These are phyloP conservation scores for Herpetotheres cachinnans DNA, from an alignment of 2,113 vertebrate genomes.

Conservation along the genomic window DNA sequence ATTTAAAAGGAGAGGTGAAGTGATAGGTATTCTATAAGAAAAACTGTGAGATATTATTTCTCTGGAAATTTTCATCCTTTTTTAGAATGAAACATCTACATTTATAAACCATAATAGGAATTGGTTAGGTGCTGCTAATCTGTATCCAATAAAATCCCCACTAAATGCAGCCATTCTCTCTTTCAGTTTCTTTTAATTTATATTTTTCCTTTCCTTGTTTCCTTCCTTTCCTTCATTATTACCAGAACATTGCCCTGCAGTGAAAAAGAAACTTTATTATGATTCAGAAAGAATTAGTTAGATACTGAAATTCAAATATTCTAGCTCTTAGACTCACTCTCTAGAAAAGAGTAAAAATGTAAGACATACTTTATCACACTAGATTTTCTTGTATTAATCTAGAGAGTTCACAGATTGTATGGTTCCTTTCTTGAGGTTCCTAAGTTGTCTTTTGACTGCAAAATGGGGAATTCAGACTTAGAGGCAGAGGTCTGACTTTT, in stretches of 20 bases:
- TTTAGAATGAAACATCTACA: background rate
- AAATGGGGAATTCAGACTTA: background rate
- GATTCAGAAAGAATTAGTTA: background rate
- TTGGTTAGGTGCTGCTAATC: background rate
- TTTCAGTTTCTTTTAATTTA: background rate
- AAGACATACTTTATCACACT: background rate
- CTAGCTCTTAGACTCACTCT: background rate
- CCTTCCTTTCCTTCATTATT: background rate
- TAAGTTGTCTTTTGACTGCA: background rate
- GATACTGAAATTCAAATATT: background rate
- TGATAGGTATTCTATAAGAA: background rate
- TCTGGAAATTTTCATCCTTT: background rate
- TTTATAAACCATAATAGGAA: background rate
- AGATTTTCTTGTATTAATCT: background rate
- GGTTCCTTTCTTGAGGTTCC: background rate
- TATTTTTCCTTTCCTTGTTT: background rate
- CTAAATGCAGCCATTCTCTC: background rate
- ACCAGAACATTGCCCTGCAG: background rate
- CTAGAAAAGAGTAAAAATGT: background rate
- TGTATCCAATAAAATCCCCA: background rate
- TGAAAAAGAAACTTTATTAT: background rate
- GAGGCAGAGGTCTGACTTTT: background rate
- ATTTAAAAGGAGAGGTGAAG: background rate
- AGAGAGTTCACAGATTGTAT: background rate
- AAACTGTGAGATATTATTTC: background rate